A percentile compares a stretch with the other conserved stretches of the same genome.
These are phyloP conservation scores for Oncorhynchus gorbuscha DNA, from an alignment of 2,113 vertebrate genomes.

Conservation along the genomic window DNA sequence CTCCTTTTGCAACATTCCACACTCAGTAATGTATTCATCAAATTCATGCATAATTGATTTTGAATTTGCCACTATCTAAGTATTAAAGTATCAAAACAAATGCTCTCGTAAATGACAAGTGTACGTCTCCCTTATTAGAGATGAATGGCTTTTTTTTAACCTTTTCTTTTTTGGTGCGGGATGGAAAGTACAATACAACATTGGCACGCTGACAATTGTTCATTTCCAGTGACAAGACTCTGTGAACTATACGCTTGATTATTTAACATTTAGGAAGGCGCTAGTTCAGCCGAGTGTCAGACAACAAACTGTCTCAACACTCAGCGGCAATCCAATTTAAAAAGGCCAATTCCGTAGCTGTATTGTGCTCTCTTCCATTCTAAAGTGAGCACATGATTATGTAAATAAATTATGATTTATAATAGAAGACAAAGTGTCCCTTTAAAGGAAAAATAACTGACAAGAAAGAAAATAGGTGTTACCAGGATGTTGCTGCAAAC, in stretches of 20 bases:
- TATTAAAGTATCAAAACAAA: slow-evolving; percentile 74
- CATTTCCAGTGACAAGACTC: slow-evolving; percentile 26
- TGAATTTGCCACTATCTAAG: slow-evolving; percentile 73
- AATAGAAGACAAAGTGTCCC: neutral
- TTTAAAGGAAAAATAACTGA: neutral
- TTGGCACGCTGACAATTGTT: slow-evolving; percentile 27
- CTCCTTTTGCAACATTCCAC: slow-evolving; percentile 29
- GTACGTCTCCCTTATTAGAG: slow-evolving; percentile 61
- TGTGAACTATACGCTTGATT: slow-evolving; percentile 18
- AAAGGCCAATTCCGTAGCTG: slow-evolving; percentile 1
- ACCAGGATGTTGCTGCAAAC: neutral
- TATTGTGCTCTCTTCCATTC: slow-evolving; percentile 3
- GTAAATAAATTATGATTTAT: slow-evolving; percentile 8
- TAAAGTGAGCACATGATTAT: slow-evolving; percentile 27
- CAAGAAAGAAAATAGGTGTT: neutral
- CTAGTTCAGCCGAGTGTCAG: slow-evolving; percentile 8
- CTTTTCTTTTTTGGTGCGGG: no score
- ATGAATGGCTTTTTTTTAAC: slow-evolving; percentile 5
- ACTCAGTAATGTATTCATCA: slow-evolving; percentile 21
- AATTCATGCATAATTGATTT: slow-evolving; percentile 84
- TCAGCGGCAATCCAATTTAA: slow-evolving; percentile 14
- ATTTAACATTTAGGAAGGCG: slow-evolving; percentile 20
- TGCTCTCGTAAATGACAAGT: slow-evolving; percentile 69
- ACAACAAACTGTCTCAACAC: slow-evolving; percentile 13
- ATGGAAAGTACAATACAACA: slow-evolving; percentile 9